phyloP scores from a whole-genome alignment of 2,797 vertebrate species.

The Podargus strigoides region DNA sequence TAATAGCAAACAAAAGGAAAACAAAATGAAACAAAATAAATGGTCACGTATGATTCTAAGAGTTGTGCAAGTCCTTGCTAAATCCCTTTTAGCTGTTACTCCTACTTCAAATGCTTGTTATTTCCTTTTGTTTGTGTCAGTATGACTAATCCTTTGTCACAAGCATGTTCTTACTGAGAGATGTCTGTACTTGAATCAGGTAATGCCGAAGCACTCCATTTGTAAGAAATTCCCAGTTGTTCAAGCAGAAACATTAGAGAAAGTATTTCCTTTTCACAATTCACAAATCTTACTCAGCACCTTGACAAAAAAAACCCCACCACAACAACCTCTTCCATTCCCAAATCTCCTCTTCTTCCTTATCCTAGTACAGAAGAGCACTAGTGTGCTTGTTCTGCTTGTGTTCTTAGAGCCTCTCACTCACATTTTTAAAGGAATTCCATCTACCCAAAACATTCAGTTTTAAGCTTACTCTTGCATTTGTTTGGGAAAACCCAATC shows the following conservation, averaged over 20 bases:
- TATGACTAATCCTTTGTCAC: background rate
- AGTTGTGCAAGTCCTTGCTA: background rate
- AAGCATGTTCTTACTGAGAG: background rate
- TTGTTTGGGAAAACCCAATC: background rate
- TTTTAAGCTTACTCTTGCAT: background rate
- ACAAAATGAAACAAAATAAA: background rate
- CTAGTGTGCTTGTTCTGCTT: background rate
- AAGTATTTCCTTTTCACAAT: background rate
- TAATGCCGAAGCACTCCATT: background rate
- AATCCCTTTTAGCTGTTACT: background rate
- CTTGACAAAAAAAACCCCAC: background rate
- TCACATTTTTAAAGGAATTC: background rate
- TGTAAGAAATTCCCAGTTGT: background rate
- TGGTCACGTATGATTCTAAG: background rate
- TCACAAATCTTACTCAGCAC: background rate
- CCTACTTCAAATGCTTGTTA: background rate
- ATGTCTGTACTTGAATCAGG: background rate
- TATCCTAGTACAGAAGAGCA: background rate
- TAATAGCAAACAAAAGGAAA: background rate
- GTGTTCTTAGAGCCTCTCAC: background rate
- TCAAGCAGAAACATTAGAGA: background rate
- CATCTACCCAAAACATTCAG: background rate
- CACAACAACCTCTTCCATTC: background rate
- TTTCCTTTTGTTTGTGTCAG: background rate
- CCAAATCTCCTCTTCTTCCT: background rate